A percentile compares a stretch with the other conserved stretches of the same genome.
Conservation (phyloP, 2,113 vertebrate species). For the cat (Felis catus) region F.catus_Fca126_mat1.0 CM031418.1:116406501-116407000, state of each 20-base stretch:
- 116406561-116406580: background rate
- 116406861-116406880: too few species aligned
- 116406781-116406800: conserved; percentile 10
- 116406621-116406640: background rate
- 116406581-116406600: background rate
- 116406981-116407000: background rate
- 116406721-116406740: background rate
- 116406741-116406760: background rate
- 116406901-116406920: too few species aligned
- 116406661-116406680: background rate
- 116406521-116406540: background rate
- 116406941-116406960: too few species aligned
- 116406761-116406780: background rate
- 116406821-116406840: too few species aligned
- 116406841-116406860: too few species aligned
- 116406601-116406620: background rate
- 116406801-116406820: background rate
- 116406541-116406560: background rate
- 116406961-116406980: too few species aligned
- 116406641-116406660: background rate
- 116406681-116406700: conserved; percentile 49
- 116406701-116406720: background rate
- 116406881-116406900: too few species aligned
- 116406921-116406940: too few species aligned
- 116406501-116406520: conserved; percentile 31